phyloP scores from a whole-genome alignment of 1,140 invertebrate species.

The Aleiodes sp. region DNA sequence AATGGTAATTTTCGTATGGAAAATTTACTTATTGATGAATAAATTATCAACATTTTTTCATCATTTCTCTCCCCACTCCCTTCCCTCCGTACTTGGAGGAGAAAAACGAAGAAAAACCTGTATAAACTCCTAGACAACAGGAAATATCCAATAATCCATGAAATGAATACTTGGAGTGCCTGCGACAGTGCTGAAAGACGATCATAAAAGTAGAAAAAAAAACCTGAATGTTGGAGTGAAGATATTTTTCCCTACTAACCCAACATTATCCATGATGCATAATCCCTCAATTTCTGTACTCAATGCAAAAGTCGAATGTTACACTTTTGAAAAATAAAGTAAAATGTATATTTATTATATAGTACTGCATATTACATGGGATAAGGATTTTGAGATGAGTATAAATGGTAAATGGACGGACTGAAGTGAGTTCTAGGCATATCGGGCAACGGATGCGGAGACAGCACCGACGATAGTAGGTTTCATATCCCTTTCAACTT shows the following conservation, averaged over 20 bases:
- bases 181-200: neutral
- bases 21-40: slow-evolving; percentile 2
- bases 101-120: too few relatives aligned
- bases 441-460: neutral
- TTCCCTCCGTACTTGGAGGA: too few relatives aligned
- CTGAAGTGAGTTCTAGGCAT: neutral
- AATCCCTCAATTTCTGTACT: too few relatives aligned
- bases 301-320: too few relatives aligned
- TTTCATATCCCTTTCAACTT: slow-evolving; percentile 21
- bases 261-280: too few relatives aligned
- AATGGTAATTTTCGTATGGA: slow-evolving; percentile 42
- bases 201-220: slow-evolving; percentile 9
- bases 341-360: too few relatives aligned
- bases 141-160: slow-evolving; percentile 22
- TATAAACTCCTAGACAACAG: neutral
- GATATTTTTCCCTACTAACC: too few relatives aligned
- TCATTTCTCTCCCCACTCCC: too few relatives aligned
- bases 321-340: too few relatives aligned
- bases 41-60: too few relatives aligned
- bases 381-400: slow-evolving; percentile 3
- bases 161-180: slow-evolving; percentile 7
- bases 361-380: neutral
- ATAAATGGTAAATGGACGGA: neutral
- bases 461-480: neutral
- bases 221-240: too few relatives aligned